Conservation (phyloP, 1,140 invertebrate species). For the Zeugodacus cucurbitae region DNA sequence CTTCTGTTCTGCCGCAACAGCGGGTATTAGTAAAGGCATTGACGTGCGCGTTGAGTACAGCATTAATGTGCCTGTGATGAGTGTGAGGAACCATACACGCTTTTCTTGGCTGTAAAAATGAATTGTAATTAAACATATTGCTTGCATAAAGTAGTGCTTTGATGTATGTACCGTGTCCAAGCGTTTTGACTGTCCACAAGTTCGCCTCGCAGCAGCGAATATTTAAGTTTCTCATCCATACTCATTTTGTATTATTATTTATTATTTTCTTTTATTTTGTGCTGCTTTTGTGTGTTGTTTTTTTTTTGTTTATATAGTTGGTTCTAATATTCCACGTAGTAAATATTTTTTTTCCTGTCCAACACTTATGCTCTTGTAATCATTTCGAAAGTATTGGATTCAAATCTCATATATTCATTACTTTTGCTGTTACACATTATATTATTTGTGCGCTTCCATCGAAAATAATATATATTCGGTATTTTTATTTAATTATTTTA, state of each 20-base stretch:
- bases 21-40: constrained; percentile 75
- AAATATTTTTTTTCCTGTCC: background rate
- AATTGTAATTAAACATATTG: background rate
- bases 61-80: constrained; percentile 75
- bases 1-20: constrained; percentile 73
- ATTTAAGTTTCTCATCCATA: constrained; percentile 65
- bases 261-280: background rate
- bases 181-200: constrained; percentile 61
- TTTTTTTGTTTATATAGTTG: background rate
- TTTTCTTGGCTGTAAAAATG: constrained; percentile 67
- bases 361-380: background rate
- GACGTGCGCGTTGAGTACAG: constrained; percentile 77
- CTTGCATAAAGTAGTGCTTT: background rate
- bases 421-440: background rate
- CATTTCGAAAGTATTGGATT: background rate
- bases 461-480: background rate
- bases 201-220: constrained; percentile 62
- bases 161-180: constrained; percentile 58
- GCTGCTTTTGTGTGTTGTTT: background rate
- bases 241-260: constrained; percentile 29
- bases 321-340: background rate
- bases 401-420: background rate
- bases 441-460: background rate
- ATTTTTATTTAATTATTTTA: background rate
- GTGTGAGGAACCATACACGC: constrained; percentile 72